Evolutionary conservation across 2,113 vertebrate genomes (phyloP).

Genomic region (Paedocypris sp.): DNA sequence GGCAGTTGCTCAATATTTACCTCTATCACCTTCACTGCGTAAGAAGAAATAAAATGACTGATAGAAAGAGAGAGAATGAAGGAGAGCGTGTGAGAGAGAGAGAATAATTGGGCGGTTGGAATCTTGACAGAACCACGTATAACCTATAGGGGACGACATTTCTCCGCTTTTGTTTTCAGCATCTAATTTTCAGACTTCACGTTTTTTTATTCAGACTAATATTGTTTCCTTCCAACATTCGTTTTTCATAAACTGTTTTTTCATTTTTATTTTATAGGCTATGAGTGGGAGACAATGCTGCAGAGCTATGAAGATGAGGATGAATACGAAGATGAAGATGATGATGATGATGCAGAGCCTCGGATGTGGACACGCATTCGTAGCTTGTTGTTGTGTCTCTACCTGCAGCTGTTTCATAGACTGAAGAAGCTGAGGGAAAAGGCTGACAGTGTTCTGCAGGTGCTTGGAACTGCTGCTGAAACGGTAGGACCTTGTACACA

Average conservation of each 20-base stretch:
- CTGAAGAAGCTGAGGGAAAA: slow-evolving; percentile 37
- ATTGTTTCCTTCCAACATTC: neutral
- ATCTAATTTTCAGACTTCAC: too few species aligned
- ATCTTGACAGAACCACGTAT: too few species aligned
- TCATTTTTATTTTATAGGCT: slow-evolving; percentile 30
- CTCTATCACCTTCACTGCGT: slow-evolving; percentile 49
- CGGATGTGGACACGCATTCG: slow-evolving; percentile 45
- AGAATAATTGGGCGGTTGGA: too few species aligned
- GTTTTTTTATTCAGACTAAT: neutral
- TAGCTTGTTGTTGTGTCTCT: slow-evolving; percentile 46
- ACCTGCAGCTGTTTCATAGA: slow-evolving; percentile 50
- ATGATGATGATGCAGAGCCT: slow-evolving; percentile 49
- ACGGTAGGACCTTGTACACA: slow-evolving; percentile 35
- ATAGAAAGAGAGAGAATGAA: too few species aligned
- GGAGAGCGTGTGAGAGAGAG: too few species aligned
- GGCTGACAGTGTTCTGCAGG: slow-evolving; percentile 26
- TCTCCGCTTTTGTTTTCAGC: too few species aligned
- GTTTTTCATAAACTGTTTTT: neutral
- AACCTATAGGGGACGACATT: too few species aligned
- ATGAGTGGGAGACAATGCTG: slow-evolving; percentile 49
- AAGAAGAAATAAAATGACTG: too few species aligned
- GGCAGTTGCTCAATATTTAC: slow-evolving; percentile 47
- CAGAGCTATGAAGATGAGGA: slow-evolving; percentile 50
- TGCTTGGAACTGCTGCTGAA: slow-evolving; percentile 28
- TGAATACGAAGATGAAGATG: slow-evolving; percentile 47